Conservation (phyloP, 2,113 vertebrate species). For the Emydocephalus ijimae region DNA sequence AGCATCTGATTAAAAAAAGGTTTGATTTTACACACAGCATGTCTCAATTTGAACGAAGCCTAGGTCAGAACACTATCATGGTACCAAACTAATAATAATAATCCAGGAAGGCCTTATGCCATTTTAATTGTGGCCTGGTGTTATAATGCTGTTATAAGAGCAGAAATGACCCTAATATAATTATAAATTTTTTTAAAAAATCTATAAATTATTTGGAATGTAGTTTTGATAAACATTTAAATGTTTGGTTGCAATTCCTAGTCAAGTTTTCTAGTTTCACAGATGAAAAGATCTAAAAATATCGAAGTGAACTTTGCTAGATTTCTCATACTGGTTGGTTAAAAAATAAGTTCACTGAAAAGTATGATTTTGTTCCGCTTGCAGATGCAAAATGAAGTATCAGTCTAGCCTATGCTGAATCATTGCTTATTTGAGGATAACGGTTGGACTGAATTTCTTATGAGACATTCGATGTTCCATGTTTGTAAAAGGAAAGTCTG, state of each 20-base stretch:
- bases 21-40: no score
- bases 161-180: background rate
- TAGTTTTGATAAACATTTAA: background rate
- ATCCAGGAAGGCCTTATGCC: background rate
- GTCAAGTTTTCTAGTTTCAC: background rate
- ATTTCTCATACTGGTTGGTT: background rate
- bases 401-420: slow-evolving; percentile 46
- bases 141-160: background rate
- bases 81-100: background rate
- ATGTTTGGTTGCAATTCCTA: background rate
- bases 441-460: slow-evolving; percentile 38
- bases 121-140: background rate
- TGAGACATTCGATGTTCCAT: background rate
- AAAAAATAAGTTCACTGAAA: slow-evolving; percentile 33
- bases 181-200: background rate
- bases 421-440: slow-evolving; percentile 37
- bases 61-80: background rate
- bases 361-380: background rate
- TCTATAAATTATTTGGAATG: background rate
- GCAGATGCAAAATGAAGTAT: slow-evolving; percentile 21
- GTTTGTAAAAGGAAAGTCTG: slow-evolving; percentile 11
- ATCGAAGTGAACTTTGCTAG: background rate
- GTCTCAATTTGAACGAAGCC: no score
- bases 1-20: no score
- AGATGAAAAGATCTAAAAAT: background rate